Percentiles rank a stretch among this genome's conserved stretches.
These are phyloP conservation scores for Botia kubotai DNA, from an alignment of 2,797 vertebrate species.

Conservation along the genomic window DNA sequence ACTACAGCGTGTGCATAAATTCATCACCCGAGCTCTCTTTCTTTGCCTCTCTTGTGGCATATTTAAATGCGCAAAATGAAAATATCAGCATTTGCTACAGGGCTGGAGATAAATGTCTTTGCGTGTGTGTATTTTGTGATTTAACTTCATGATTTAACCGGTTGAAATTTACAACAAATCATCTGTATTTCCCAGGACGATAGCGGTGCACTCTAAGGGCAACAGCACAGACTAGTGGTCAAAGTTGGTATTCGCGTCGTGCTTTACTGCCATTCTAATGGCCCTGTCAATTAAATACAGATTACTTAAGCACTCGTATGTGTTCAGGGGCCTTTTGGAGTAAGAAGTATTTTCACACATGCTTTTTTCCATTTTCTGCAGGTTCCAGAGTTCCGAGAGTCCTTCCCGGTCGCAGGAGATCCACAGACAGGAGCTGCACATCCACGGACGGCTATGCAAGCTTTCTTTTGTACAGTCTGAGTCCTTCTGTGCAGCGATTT, in stretches of 20 bases:
- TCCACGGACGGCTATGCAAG: conserved; percentile 79
- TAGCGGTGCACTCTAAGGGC: conserved; percentile 65
- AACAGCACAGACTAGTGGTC: conserved; percentile 92
- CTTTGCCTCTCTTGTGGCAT: conserved; percentile 23
- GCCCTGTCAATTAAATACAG: background rate
- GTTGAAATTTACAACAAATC: background rate
- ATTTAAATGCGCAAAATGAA: conserved; percentile 33
- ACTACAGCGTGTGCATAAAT: conserved; percentile 13
- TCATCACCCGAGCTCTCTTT: conserved; percentile 10
- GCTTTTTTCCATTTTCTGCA: conserved; percentile 63
- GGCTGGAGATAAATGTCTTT: conserved; percentile 31
- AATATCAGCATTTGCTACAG: conserved; percentile 39
- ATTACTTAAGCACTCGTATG: too few relatives aligned
- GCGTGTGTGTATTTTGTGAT: conserved; percentile 26
- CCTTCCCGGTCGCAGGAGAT: conserved; percentile 88
- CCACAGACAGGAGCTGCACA: conserved; percentile 88
- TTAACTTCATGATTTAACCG: conserved; percentile 36
- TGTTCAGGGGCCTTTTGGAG: background rate
- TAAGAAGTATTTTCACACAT: background rate
- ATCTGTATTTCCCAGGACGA: background rate
- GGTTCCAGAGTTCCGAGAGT: conserved; percentile 80
- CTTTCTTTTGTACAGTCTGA: conserved; percentile 67
- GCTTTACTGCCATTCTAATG: conserved; percentile 43
- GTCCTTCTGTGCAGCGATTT: background rate
- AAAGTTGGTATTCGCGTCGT: conserved; percentile 37